These are phyloP conservation scores for Caenorhabditis zanzibari DNA, from an alignment of 2,888 invertebrate species.

Conservation along the genomic window DNA sequence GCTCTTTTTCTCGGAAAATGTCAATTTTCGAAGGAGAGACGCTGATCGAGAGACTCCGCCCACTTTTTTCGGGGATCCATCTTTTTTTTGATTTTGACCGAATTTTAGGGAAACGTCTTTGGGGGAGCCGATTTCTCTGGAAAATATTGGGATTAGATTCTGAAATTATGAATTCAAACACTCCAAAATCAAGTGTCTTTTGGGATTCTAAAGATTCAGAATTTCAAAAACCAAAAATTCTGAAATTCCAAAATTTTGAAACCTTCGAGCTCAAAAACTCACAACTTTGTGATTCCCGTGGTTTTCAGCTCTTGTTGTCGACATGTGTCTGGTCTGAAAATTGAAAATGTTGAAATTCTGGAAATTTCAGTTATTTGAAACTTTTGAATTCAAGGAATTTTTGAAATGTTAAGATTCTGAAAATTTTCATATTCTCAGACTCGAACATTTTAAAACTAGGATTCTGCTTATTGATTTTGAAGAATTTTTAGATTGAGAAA, in stretches of 20 bases:
- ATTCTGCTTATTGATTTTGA: no score
- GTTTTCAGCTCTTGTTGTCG: constrained; percentile 37
- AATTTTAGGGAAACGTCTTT: constrained; percentile 47
- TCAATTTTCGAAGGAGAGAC: constrained; percentile 49
- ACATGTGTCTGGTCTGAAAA: constrained; percentile 46
- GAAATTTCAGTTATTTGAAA: neutral
- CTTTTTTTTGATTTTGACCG: constrained; percentile 30
- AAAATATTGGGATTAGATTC: no score
- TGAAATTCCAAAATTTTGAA: neutral
- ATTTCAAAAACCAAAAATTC: neutral
- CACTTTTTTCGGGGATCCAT: constrained; percentile 19
- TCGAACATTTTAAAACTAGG: no score
- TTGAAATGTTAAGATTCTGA: neutral
- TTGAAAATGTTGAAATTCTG: neutral
- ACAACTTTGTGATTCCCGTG: constrained; percentile 43
- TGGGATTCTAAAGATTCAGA: neutral
- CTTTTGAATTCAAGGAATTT: neutral
- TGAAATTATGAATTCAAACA: neutral
- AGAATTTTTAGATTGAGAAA: no score
- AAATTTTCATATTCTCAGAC: no score
- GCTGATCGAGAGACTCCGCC: constrained; percentile 46
- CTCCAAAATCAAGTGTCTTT: neutral
- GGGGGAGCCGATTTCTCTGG: constrained; percentile 46
- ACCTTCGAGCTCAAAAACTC: neutral
- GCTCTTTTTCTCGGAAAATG: constrained; percentile 54